Conservation (phyloP, 2,888 invertebrate species). For the Eupeodes latifasciatus region DNA sequence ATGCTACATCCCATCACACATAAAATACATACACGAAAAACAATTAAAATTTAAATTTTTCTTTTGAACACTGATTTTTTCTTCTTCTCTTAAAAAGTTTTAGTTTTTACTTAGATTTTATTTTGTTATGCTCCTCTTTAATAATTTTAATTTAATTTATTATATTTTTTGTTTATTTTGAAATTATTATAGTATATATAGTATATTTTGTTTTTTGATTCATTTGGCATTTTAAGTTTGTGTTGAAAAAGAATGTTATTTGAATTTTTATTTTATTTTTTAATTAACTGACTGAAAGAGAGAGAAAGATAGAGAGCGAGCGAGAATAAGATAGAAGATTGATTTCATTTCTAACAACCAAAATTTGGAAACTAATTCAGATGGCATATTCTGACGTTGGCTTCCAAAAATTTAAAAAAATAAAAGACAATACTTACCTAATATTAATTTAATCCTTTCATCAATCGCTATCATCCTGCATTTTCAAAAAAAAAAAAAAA, state of each 20-base stretch:
- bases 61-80: background rate
- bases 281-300: constrained; percentile 45
- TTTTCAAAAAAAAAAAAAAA: constrained; percentile 11
- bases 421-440: background rate
- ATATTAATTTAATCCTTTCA: constrained; percentile 7
- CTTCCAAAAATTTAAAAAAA: constrained; percentile 40
- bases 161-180: constrained; percentile 18
- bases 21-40: background rate
- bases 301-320: background rate
- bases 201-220: constrained; percentile 52
- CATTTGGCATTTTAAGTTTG: constrained; percentile 79
- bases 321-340: constrained; percentile 23
- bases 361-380: constrained; percentile 64
- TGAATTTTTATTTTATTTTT: background rate
- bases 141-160: constrained; percentile 51
- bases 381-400: constrained; percentile 73
- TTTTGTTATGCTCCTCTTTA: constrained; percentile 11
- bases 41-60: background rate
- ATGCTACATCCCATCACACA: constrained; percentile 10
- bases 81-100: background rate
- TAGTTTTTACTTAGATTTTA: constrained; percentile 16
- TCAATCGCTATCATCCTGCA: constrained; percentile 56
- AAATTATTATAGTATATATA: background rate
- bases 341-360: constrained; percentile 10
- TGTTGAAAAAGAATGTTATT: constrained; percentile 77